Conservation (phyloP, 2,888 invertebrate species). For the Calameuta filiformis region DNA sequence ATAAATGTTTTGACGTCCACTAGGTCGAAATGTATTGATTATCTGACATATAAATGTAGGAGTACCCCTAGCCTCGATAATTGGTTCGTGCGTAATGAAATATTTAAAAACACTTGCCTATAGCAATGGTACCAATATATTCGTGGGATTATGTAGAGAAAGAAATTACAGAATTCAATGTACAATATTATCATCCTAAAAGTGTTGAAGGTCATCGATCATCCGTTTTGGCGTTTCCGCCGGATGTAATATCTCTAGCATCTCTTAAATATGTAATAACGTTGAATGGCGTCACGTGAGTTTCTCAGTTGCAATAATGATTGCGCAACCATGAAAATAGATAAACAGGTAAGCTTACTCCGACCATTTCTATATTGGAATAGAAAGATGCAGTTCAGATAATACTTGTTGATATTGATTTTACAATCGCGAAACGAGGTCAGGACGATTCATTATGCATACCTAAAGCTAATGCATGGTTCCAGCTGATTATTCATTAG, state of each 20-base stretch:
- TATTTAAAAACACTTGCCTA: neutral
- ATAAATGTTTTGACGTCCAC: neutral
- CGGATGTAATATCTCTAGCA: neutral
- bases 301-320: neutral
- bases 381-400: slow-evolving; percentile 17
- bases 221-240: neutral
- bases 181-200: neutral
- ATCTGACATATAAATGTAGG: neutral
- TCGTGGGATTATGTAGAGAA: neutral
- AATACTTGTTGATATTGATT: slow-evolving; percentile 52
- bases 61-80: neutral
- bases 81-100: neutral
- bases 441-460: slow-evolving; percentile 38
- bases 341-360: neutral
- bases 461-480: neutral
- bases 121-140: neutral
- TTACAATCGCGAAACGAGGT: slow-evolving; percentile 59
- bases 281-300: neutral
- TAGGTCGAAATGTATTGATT: slow-evolving; percentile 1
- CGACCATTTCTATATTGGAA: neutral
- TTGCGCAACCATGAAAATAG: neutral
- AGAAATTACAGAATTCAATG: neutral
- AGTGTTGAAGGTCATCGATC: neutral
- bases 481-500: neutral
- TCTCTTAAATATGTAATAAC: neutral